Conservation (phyloP, 1,140 invertebrate genomes). For the Drosophila hydei region DNA sequence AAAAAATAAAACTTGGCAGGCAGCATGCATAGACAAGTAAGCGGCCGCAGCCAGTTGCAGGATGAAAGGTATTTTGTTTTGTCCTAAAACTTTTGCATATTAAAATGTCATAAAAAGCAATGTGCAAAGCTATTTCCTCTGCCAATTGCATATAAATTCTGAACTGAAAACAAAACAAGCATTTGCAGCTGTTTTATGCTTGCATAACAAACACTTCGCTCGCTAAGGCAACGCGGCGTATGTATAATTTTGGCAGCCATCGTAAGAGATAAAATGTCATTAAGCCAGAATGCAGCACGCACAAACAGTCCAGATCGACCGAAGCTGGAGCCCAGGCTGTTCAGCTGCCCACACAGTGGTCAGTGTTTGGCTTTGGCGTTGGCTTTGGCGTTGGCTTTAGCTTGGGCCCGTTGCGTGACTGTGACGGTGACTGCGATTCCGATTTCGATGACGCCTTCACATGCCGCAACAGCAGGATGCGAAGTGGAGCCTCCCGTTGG, state of each 20-base stretch:
- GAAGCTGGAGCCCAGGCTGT: neutral
- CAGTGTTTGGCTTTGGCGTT: constrained; percentile 23
- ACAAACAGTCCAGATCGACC: constrained; percentile 35
- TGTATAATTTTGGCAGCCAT: constrained; percentile 38
- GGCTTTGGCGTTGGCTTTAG: neutral
- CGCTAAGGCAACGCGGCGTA: constrained; percentile 2
- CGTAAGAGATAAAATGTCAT: constrained; percentile 74
- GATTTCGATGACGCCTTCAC: constrained; percentile 67
- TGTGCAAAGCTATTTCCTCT: constrained; percentile 67
- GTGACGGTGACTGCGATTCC: constrained; percentile 22
- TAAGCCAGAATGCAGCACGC: constrained; percentile 78
- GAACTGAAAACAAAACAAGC: constrained; percentile 25
- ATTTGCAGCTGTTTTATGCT: constrained; percentile 23
- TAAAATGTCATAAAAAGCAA: constrained; percentile 80
- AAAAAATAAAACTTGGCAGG: constrained; percentile 61
- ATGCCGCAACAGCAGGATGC: constrained; percentile 75
- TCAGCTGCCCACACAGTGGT: constrained; percentile 75
- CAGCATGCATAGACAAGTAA: constrained; percentile 62
- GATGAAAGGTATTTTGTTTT: constrained; percentile 34
- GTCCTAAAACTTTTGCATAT: constrained; percentile 71
- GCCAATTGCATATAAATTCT: constrained; percentile 76
- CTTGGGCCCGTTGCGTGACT: constrained; percentile 59
- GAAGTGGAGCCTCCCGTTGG: constrained; percentile 65
- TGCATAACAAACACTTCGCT: constrained; percentile 54
- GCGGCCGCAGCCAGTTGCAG: neutral